A percentile compares a stretch with the other conserved stretches of the same genome.
Evolutionary conservation across 2,888 invertebrate genomes (phyloP).

Genomic region (Cerceris rybyensis): DNA sequence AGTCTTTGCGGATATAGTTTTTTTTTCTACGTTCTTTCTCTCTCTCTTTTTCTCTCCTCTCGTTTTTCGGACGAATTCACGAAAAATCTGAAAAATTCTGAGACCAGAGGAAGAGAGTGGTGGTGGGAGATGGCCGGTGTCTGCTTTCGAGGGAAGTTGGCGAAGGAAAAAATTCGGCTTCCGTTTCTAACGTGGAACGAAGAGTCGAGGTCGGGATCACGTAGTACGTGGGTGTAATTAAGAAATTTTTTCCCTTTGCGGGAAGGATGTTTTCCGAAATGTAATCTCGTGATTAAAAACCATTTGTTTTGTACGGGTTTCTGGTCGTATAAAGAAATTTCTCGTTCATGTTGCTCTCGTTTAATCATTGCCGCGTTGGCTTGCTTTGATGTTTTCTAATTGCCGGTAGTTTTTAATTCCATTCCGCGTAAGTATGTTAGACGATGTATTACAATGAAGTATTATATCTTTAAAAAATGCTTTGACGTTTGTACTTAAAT

Average conservation of each 20-base stretch:
- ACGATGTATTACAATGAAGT: too few relatives aligned
- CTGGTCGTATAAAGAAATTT: background rate
- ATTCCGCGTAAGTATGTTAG: too few relatives aligned
- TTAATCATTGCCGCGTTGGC: constrained; percentile 23
- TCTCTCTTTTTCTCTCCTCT: constrained; percentile 4
- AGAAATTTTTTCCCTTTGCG: constrained; percentile 19
- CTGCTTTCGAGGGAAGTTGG: background rate
- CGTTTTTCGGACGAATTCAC: constrained; percentile 27
- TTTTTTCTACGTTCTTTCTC: too few relatives aligned
- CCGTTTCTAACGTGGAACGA: background rate
- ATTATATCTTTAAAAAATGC: too few relatives aligned
- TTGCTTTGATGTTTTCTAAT: too few relatives aligned
- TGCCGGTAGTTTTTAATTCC: too few relatives aligned
- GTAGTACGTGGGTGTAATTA: constrained; percentile 29
- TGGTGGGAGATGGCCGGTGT: background rate
- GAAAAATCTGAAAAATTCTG: constrained; percentile 40
- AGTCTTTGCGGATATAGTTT: background rate
- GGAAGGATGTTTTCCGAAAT: background rate
- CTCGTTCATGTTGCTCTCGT: constrained; percentile 18
- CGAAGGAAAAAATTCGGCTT: constrained; percentile 13
- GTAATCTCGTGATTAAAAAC: constrained; percentile 19
- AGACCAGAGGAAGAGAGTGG: background rate
- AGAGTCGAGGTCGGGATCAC: constrained; percentile 1
- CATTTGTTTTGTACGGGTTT: background rate
- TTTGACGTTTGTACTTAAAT: too few relatives aligned